phyloP scores from a whole-genome alignment of 1,140 invertebrate species.

The Prorops nasuta region DNA sequence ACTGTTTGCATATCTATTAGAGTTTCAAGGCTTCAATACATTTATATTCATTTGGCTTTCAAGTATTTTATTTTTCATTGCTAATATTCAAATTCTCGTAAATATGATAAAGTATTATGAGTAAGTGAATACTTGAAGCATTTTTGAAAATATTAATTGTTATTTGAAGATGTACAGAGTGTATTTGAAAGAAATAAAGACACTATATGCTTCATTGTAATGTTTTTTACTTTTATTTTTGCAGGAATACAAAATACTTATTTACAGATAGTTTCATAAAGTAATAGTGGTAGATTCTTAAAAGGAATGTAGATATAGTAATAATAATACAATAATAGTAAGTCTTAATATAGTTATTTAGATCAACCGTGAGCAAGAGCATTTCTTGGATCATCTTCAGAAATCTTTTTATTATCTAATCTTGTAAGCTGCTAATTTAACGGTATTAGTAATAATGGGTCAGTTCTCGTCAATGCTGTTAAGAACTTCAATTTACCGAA shows the following conservation, averaged over 20 bases:
- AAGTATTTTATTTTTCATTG: conserved; percentile 73
- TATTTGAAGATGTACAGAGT: too few relatives aligned
- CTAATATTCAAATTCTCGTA: conserved; percentile 72
- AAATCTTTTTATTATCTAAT: conserved; percentile 28
- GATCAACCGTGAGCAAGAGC: conserved; percentile 45
- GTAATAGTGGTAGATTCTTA: conserved; percentile 46
- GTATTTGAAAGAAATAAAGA: background rate
- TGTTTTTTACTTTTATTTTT: conserved; percentile 39
- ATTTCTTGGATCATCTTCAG: conserved; percentile 38
- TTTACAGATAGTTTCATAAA: conserved; percentile 51
- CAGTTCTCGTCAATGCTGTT: conserved; percentile 20
- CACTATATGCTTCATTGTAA: too few relatives aligned
- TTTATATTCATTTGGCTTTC: conserved; percentile 80
- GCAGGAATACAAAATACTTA: conserved; percentile 53
- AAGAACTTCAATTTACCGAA: background rate
- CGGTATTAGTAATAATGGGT: conserved; percentile 27
- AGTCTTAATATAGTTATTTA: conserved; percentile 42
- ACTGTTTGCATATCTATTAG: conserved; percentile 85
- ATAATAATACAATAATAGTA: conserved; percentile 42
- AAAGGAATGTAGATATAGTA: conserved; percentile 45
- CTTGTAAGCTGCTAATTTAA: conserved; percentile 33
- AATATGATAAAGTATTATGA: conserved; percentile 65
- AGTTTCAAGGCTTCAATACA: conserved; percentile 83
- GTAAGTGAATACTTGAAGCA: background rate
- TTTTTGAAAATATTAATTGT: conserved; percentile 18